Evolutionary conservation across 2,113 vertebrate genomes (phyloP), one percentile per base, ranked within the genome.

Genomic region (Apteryx mantelli): DNA sequence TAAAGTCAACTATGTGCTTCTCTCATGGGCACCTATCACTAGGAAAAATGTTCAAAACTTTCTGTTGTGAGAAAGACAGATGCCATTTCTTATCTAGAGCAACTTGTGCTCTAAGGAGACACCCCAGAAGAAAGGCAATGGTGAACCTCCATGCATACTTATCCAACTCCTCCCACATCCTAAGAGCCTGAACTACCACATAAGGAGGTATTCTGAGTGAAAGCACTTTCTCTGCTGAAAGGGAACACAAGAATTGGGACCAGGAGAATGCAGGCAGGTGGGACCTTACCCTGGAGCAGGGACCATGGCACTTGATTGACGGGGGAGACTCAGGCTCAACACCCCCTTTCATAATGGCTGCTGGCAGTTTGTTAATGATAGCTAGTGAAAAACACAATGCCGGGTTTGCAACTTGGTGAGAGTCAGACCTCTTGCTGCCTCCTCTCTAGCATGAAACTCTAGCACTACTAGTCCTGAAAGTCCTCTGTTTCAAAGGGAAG

Each of bases 171-270:
- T 82, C 61, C 64, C 2, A 61, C 4, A 83, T 56, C n/a, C 12
- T 64, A 22, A 1, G 1, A 46, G 2, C 21, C 68, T 81, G 38
- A 91, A 80, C 17, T 42, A 50, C 9, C 2, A 0, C 17, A 64
- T 13, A 20, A 77, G 52, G 38, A 79, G 5, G 3, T 58, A 44
- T 73, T 86, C 48, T 50, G 22, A 73, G 17, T 46, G 6, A 88
- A 91, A 91, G 7, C 7, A 60, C 9, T 69, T 80, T 68, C 15
- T 20, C 8, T 60, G 13, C 7, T 84, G 48, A 66, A 81, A 56
- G 6, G 9, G 5, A 93, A 10, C 21, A 60, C n/a, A 11, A 86
- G 20, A 86, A 64, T 20, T 8, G 18, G 24, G 11, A 84, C 6
- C 44, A 56, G 53, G 15, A 86, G 17, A 28, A 52, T 13, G 4